Evolutionary conservation across 1,140 invertebrate genomes (phyloP).

Genomic region (Stenopsyche tienmushanensis): DNA sequence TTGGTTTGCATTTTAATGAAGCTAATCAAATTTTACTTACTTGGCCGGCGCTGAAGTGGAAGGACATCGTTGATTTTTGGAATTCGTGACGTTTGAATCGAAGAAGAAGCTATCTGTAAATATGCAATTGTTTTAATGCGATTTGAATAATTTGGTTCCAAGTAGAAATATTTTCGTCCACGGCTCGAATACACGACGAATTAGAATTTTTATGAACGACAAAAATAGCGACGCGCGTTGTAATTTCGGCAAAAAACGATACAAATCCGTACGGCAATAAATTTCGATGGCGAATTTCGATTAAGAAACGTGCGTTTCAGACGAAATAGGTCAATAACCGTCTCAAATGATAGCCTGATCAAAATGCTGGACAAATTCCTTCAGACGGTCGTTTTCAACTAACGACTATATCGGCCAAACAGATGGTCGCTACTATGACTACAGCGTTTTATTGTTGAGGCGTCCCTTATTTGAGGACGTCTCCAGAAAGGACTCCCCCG

Average conservation of each 20-base stretch:
- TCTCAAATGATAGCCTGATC: neutral
- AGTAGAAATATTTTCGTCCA: too few relatives aligned
- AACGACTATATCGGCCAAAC: slow-evolving; percentile 15
- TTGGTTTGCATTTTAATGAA: too few relatives aligned
- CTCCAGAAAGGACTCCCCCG: neutral
- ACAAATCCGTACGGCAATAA: neutral
- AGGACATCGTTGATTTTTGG: slow-evolving; percentile 31
- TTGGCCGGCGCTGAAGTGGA: slow-evolving; percentile 37
- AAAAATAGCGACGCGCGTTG: too few relatives aligned
- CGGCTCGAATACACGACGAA: too few relatives aligned
- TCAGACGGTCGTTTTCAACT: neutral
- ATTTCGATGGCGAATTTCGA: neutral
- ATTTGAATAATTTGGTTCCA: too few relatives aligned
- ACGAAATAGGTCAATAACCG: slow-evolving; percentile 18
- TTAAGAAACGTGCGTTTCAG: neutral
- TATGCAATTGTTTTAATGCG: too few relatives aligned
- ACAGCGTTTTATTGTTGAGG: slow-evolving; percentile 1
- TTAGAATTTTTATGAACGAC: too few relatives aligned
- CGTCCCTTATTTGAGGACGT: neutral
- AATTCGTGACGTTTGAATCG: too few relatives aligned
- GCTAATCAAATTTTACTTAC: slow-evolving; percentile 30
- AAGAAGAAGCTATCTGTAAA: too few relatives aligned
- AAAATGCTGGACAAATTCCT: neutral
- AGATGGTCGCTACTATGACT: slow-evolving; percentile 12
- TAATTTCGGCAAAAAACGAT: too few relatives aligned